phyloP scores from a whole-genome alignment of 2,888 invertebrate genomes.

The Neocrepidodera transversa region DNA sequence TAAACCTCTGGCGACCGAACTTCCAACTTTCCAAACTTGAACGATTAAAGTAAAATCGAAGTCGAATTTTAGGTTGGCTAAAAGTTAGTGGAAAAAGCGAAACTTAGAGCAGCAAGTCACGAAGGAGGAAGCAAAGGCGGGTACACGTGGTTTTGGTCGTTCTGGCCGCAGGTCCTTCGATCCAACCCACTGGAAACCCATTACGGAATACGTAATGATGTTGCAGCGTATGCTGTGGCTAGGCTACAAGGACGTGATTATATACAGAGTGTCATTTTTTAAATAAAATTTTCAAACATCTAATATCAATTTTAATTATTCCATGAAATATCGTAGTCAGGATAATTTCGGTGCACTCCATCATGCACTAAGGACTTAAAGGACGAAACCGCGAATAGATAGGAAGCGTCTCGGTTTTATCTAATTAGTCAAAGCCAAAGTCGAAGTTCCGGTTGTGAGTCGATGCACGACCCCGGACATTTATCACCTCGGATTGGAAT shows the following conservation, averaged over 20 bases:
- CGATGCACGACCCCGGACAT: conserved; percentile 15
- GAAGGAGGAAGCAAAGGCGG: background rate
- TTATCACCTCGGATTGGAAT: conserved; percentile 28
- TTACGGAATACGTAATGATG: conserved; percentile 15
- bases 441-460: conserved; percentile 23
- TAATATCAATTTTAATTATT: no score
- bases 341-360: no score
- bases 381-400: background rate
- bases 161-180: background rate
- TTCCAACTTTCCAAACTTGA: background rate
- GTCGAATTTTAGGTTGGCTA: background rate
- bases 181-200: background rate
- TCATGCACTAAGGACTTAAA: no score
- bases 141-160: conserved; percentile 3
- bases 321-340: no score
- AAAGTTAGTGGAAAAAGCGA: conserved; percentile 2
- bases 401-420: conserved; percentile 8
- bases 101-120: conserved; percentile 5
- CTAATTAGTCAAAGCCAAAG: conserved; percentile 24
- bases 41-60: conserved; percentile 4
- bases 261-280: background rate
- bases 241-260: background rate
- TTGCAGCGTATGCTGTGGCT: background rate
- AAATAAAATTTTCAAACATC: no score
- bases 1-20: background rate